These are phyloP conservation scores for Lepidocyrtoides sp. DNA, from an alignment of 2,888 invertebrate genomes.

Conservation along the genomic window DNA sequence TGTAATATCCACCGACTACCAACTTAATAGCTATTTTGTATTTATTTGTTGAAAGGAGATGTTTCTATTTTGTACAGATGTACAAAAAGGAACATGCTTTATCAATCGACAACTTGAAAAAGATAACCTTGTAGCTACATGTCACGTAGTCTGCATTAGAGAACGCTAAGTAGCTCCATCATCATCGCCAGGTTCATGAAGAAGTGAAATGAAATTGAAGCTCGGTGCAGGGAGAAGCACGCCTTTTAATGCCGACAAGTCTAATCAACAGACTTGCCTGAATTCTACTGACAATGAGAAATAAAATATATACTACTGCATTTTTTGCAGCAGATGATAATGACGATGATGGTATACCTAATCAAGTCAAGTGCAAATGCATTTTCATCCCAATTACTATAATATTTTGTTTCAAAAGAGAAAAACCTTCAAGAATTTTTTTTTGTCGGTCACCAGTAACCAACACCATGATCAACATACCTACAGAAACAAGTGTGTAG, in stretches of 20 bases:
- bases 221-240: neutral
- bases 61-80: too few relatives aligned
- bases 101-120: neutral
- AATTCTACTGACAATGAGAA: neutral
- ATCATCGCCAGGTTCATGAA: slow-evolving; percentile 8
- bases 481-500: too few relatives aligned
- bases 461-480: neutral
- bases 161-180: neutral
- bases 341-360: neutral
- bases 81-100: neutral
- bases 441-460: neutral
- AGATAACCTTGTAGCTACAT: slow-evolving; percentile 37
- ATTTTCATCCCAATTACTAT: slow-evolving; percentile 30
- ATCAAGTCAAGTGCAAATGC: slow-evolving; percentile 29
- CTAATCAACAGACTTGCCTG: neutral
- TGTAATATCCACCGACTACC: too few relatives aligned
- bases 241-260: neutral
- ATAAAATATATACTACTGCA: neutral
- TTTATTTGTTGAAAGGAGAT: too few relatives aligned
- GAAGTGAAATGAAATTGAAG: neutral
- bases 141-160: slow-evolving; percentile 1
- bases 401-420: neutral
- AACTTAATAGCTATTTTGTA: too few relatives aligned
- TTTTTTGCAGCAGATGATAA: slow-evolving; percentile 23
- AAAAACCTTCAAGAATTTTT: neutral